Conservation (phyloP, 2,888 invertebrate genomes). For the Sarcophaga carnaria region DNA sequence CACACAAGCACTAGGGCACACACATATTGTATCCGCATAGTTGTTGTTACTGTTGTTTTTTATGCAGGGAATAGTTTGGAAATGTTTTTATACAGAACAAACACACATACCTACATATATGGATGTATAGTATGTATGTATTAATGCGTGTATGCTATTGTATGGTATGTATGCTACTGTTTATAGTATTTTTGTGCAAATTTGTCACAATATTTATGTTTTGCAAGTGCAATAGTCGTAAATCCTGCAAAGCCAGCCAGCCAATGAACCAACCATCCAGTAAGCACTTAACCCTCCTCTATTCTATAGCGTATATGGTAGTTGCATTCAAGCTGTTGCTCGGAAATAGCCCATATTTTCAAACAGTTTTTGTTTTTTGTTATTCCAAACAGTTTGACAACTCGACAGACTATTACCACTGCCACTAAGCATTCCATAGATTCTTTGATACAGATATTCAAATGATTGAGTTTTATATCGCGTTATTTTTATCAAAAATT, state of each 20-base stretch:
- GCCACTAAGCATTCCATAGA: conserved; percentile 3
- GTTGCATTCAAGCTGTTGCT: conserved; percentile 68
- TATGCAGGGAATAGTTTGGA: background rate
- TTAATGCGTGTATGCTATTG: background rate
- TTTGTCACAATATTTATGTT: conserved; percentile 70
- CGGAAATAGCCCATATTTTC: conserved; percentile 66
- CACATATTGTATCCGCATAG: background rate
- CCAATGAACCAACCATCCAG: conserved; percentile 38
- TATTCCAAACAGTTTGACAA: conserved; percentile 44
- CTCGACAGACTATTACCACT: conserved; percentile 50
- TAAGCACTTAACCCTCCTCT: conserved; percentile 28
- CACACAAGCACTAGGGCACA: background rate
- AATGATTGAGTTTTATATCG: background rate
- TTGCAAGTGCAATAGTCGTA: conserved; percentile 67
- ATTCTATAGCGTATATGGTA: conserved; percentile 31
- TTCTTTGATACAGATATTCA: conserved; percentile 7
- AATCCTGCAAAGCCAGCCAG: conserved; percentile 66
- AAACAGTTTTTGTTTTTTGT: conserved; percentile 24
- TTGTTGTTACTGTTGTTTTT: background rate
- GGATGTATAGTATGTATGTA: background rate
- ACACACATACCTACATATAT: background rate
- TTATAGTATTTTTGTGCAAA: conserved; percentile 56
- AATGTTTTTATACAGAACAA: background rate
- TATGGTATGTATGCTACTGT: conserved; percentile 33
- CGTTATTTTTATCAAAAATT: background rate